These are phyloP conservation scores for Gonocerus acuteangulatus DNA, from an alignment of 2,888 invertebrate genomes.

Conservation along the genomic window DNA sequence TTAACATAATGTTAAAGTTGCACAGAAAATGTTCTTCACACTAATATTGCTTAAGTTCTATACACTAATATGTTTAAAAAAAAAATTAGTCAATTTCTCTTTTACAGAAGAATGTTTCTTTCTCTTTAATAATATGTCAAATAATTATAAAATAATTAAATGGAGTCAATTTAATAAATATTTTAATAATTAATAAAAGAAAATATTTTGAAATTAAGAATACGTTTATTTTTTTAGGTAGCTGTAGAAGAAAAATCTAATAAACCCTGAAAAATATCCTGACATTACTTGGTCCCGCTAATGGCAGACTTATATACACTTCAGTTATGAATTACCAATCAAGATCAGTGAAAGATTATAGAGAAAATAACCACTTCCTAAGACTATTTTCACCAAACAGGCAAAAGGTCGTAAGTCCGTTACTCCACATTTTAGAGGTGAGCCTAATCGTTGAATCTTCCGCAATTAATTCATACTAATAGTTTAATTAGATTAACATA, in stretches of 20 bases:
- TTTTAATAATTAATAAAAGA: too few species aligned
- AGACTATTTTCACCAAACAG: constrained; percentile 4
- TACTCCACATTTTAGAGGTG: constrained; percentile 18
- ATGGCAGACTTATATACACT: background rate
- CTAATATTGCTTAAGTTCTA: too few species aligned
- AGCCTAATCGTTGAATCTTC: background rate
- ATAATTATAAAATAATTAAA: too few species aligned
- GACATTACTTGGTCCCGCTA: constrained; percentile 1
- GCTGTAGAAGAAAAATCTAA: constrained; percentile 8
- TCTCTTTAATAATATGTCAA: too few species aligned
- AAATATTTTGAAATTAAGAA: background rate
- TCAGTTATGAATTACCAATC: constrained; percentile 11
- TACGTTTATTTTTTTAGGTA: constrained; percentile 20
- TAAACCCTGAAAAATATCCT: constrained; percentile 4
- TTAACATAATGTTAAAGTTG: too few species aligned
- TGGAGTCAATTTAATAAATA: too few species aligned
- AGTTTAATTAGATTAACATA: too few species aligned
- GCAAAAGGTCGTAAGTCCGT: constrained; percentile 7
- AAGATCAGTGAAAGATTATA: constrained; percentile 8
- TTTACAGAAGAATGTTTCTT: too few species aligned
- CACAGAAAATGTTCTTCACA: too few species aligned
- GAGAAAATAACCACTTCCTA: constrained; percentile 3
- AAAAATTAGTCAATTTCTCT: too few species aligned
- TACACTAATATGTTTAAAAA: too few species aligned
- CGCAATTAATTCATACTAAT: too few species aligned